These are phyloP conservation scores for Trigoniulus corallinus DNA, from an alignment of 1,140 invertebrate genomes.

Conservation along the genomic window DNA sequence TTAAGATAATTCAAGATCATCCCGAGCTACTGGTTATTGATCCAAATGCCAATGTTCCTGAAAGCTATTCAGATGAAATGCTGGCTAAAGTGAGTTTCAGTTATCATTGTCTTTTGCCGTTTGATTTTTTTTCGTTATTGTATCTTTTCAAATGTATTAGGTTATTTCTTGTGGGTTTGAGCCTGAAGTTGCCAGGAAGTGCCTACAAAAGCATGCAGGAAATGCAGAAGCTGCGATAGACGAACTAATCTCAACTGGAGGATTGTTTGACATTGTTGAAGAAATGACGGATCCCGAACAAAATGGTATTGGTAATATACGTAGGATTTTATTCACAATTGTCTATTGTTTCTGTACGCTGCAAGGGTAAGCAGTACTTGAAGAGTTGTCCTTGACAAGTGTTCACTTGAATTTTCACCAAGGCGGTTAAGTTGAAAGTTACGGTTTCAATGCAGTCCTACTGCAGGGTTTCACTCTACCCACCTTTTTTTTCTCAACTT, in stretches of 20 bases:
- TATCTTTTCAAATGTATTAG: slow-evolving; percentile 20
- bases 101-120: slow-evolving; percentile 4
- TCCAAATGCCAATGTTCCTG: neutral
- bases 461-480: no score
- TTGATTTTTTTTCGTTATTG: slow-evolving; percentile 6
- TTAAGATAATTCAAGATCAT: neutral
- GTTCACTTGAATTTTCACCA: neutral
- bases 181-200: slow-evolving; percentile 30
- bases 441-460: neutral
- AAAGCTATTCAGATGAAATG: neutral
- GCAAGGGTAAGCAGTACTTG: neutral
- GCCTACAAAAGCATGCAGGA: slow-evolving; percentile 34
- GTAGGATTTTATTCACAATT: no score
- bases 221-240: slow-evolving; percentile 38
- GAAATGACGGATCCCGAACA: no score
- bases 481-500: no score
- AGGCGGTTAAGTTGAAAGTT: neutral
- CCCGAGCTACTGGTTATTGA: neutral
- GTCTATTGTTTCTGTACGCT: no score
- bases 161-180: slow-evolving; percentile 42
- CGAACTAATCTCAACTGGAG: slow-evolving; percentile 20
- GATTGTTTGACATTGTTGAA: no score
- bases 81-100: neutral
- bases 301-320: no score
- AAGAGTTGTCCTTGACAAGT: no score